Evolutionary conservation across 1,140 invertebrate genomes (phyloP).

Genomic region (Ceratosolen fusciceps): DNA sequence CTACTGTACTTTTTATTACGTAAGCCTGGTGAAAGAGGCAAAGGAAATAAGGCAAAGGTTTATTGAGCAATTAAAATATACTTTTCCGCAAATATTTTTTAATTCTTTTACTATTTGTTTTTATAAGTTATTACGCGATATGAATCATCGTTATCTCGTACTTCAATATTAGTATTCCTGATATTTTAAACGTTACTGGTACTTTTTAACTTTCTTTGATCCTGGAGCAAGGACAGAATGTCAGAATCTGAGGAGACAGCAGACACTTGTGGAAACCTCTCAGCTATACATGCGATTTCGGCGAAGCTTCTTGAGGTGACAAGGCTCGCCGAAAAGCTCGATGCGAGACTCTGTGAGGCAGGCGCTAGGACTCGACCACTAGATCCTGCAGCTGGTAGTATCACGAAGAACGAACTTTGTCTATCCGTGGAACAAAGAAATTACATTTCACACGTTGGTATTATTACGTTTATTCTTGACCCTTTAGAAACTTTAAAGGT

Average conservation of each 20-base stretch:
- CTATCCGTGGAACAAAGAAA: not conserved
- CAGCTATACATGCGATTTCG: constrained; percentile 78
- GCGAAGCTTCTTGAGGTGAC: constrained; percentile 78
- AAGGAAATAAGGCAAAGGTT: not conserved
- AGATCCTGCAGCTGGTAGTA: constrained; percentile 49
- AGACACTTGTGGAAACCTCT: constrained; percentile 69
- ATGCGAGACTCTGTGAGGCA: constrained; percentile 73
- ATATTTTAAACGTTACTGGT: not conserved
- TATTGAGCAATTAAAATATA: not conserved
- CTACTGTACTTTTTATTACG: not conserved
- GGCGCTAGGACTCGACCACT: constrained; percentile 61
- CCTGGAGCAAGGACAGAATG: constrained; percentile 17
- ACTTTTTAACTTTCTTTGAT: not conserved
- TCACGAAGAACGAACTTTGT: not conserved
- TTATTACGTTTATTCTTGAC: not conserved
- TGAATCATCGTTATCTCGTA: not conserved
- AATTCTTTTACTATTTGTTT: constrained; percentile 37
- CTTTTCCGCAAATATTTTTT: not conserved
- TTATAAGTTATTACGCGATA: not conserved
- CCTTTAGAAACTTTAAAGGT: no score
- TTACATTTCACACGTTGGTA: not conserved
- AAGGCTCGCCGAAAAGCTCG: constrained; percentile 77
- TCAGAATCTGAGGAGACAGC: not conserved
- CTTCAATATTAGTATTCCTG: not conserved
- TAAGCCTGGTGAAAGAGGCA: not conserved